Base-by-base conservation (phyloP, 2,797 vertebrate genomes). In the Danio kyathit region DNA sequence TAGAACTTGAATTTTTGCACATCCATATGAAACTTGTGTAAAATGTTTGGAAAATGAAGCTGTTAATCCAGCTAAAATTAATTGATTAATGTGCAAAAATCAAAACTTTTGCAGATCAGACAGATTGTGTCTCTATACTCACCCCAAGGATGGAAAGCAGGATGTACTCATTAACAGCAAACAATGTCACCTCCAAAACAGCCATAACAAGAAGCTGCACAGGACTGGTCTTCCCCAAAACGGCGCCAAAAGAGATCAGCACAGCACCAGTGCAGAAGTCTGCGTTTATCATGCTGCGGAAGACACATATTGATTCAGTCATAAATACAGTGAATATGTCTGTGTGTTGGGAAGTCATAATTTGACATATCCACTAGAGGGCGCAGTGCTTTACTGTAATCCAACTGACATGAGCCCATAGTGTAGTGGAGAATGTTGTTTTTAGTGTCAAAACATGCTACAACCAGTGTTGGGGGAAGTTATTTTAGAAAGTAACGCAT, bases 141-240 rank as follows among this genome's bases (percentile, higher is more conserved):
- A 98, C 97, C 89, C 86, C 89, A 44, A 99, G 79, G 57, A 92
- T 0, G 0, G 40, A n/a, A 13, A 97, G 91, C 71, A 99, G 90
- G 86, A 98, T 81, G 72, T 80, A 95, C 85, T 99, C 97, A 0
- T 97, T 97, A 81, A 96, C 14, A 0, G 94, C 83, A 12, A 97
- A 97, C 70, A 97, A 84, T 0, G 86, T 91, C 85, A 96, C 96
- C 83, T 97, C 97, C 46, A 96, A 91, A 49, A 97, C 49, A 0
- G 96, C 93, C 96, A 97, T 94, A 78, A 97, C 41, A 83, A 99
- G 91, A 88, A 96, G 86, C 93, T 98, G 97, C 8, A 93, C 72
- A 0, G 97, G 96, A 83, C 95, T 98, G 0, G 94, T 94, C 90
- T 96, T 97, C 56, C 96, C 97, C 88, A 98, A 80, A 10, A 98